Conservation (phyloP, 2,888 invertebrate genomes). For the Aradus depressus region DNA sequence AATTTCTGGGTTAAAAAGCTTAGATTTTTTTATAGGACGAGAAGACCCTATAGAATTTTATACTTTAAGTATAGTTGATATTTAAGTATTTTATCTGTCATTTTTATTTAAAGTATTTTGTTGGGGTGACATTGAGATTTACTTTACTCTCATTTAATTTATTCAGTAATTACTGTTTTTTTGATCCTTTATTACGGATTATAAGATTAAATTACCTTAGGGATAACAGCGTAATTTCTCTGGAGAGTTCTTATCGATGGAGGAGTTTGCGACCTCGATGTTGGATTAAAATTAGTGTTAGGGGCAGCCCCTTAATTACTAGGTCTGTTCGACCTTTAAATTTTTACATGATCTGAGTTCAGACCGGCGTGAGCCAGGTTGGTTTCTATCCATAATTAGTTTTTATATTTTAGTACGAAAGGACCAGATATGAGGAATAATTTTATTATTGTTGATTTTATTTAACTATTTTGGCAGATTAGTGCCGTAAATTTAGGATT, state of each 20-base stretch:
- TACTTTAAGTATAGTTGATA: constrained; percentile 30
- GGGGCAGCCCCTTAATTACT: constrained; percentile 55
- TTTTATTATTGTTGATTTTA: constrained; percentile 38
- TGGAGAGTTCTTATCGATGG: constrained; percentile 60
- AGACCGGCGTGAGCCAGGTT: constrained; percentile 76
- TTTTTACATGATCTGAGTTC: constrained; percentile 82
- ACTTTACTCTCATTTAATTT: constrained; percentile 29
- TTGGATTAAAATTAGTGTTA: constrained; percentile 65
- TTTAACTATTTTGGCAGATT: constrained; percentile 51
- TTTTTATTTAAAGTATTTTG: constrained; percentile 40
- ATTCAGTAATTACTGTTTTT: constrained; percentile 42
- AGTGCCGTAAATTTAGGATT: constrained; percentile 61
- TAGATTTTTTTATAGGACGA: constrained; percentile 48
- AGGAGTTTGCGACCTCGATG: constrained; percentile 77
- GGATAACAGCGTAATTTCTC: constrained; percentile 76
- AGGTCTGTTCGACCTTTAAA: constrained; percentile 73
- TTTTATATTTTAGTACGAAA: constrained; percentile 65
- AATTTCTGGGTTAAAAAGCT: constrained; percentile 25
- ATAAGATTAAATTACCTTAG: constrained; percentile 65
- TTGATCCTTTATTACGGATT: constrained; percentile 50
- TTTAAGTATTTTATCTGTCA: constrained; percentile 31
- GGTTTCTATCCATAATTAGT: constrained; percentile 63
- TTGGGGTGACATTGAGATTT: constrained; percentile 54
- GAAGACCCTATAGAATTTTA: constrained; percentile 69
- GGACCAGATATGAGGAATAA: constrained; percentile 51